Conservation (phyloP, 2,113 vertebrate species). For the Callopanchax toddi region DNA sequence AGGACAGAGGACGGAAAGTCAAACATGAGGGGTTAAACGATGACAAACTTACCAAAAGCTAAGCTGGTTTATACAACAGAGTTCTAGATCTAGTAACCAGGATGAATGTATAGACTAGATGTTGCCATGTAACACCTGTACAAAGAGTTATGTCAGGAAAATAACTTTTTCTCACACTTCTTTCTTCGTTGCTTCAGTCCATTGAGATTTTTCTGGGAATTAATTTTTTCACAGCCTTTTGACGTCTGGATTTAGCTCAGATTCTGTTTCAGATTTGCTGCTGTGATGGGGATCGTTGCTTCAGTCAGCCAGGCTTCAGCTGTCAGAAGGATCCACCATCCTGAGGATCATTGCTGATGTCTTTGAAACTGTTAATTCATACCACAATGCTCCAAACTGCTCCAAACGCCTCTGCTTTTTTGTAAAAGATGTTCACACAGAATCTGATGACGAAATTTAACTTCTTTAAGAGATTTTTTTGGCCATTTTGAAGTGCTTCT, state of each 20-base stretch:
- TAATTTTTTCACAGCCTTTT: neutral
- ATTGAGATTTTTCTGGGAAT: neutral
- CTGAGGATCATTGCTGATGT: neutral
- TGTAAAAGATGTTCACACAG: no score
- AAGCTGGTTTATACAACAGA: no score
- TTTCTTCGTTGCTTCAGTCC: neutral
- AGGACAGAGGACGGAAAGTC: constrained; percentile 1
- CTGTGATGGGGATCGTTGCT: neutral
- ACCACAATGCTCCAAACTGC: neutral
- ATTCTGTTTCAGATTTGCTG: neutral
- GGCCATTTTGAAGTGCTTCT: no score
- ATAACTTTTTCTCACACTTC: neutral
- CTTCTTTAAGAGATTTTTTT: no score
- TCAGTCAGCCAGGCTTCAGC: neutral
- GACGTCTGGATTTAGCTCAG: no score
- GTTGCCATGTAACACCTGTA: no score
- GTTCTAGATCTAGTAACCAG: no score
- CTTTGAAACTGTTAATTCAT: neutral
- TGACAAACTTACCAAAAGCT: no score
- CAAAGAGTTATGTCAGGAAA: no score
- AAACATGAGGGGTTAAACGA: neutral
- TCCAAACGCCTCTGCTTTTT: no score
- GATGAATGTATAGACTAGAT: no score
- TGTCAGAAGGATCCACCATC: neutral
- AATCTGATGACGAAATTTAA: no score